Percentiles rank a stretch among this genome's conserved stretches.
phyloP scores from a whole-genome alignment of 2,888 invertebrate species.

The Heliconius ethilla region DNA sequence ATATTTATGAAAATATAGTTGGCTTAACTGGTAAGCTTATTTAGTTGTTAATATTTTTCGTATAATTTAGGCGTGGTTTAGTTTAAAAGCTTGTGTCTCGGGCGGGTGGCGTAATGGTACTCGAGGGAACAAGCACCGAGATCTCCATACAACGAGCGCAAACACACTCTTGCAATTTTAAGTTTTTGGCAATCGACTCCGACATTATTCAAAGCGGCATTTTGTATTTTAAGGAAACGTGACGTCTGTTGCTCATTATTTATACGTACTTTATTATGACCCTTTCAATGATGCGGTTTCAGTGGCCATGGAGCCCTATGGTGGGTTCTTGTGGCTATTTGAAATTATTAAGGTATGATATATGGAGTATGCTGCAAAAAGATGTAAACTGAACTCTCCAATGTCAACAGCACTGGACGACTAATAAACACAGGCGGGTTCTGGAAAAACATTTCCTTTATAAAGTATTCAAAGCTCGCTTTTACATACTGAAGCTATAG shows the following conservation, averaged over 20 bases:
- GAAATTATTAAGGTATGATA: constrained; percentile 22
- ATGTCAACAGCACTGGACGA: constrained; percentile 33
- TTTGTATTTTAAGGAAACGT: constrained; percentile 46
- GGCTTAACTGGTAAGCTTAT: constrained; percentile 31
- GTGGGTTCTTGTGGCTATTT: constrained; percentile 23
- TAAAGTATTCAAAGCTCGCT: constrained; percentile 33
- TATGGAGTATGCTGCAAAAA: constrained; percentile 17
- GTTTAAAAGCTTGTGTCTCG: constrained; percentile 49
- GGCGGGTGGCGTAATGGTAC: constrained; percentile 47
- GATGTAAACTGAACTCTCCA: constrained; percentile 25
- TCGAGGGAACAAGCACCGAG: constrained; percentile 46
- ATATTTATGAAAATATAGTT: not conserved
- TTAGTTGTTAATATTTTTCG: constrained; percentile 45
- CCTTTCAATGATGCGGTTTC: constrained; percentile 39
- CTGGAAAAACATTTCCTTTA: constrained; percentile 35
- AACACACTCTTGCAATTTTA: constrained; percentile 53
- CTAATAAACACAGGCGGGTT: constrained; percentile 33
- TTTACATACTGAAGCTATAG: constrained; percentile 5
- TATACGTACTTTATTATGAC: constrained; percentile 39
- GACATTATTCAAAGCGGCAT: constrained; percentile 51
- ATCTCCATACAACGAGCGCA: constrained; percentile 47
- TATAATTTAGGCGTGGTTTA: constrained; percentile 48
- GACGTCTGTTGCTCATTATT: constrained; percentile 21
- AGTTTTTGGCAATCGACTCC: constrained; percentile 49
- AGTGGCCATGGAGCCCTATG: not conserved